Evolutionary conservation across 2,888 invertebrate genomes (phyloP).

Genomic region (Drosophila neutralis): DNA sequence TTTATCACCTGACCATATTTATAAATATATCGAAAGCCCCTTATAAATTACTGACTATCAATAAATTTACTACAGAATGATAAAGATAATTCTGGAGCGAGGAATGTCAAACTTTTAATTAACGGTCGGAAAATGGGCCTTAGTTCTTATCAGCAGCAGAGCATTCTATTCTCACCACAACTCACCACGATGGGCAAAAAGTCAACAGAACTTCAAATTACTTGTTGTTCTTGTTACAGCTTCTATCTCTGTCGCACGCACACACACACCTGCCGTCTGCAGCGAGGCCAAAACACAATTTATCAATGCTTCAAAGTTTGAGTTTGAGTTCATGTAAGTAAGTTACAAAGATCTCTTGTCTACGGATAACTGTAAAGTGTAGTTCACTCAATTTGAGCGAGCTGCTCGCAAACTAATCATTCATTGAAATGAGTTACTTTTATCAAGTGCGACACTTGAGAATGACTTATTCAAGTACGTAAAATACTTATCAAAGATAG

Average conservation of each 20-base stretch:
- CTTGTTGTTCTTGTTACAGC: not conserved
- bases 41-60: not conserved
- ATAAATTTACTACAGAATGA: not conserved
- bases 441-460: slow-evolving; percentile 2
- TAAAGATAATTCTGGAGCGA: not conserved
- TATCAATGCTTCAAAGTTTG: slow-evolving; percentile 16
- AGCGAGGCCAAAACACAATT: slow-evolving; percentile 6
- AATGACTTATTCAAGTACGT: slow-evolving; percentile 5
- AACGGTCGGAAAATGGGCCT: slow-evolving; percentile 1
- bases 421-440: not conserved
- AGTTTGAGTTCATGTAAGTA: slow-evolving; percentile 2
- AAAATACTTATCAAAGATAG: not conserved
- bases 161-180: not conserved
- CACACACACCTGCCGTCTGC: slow-evolving; percentile 9
- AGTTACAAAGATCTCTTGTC: slow-evolving; percentile 15
- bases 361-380: slow-evolving; percentile 1
- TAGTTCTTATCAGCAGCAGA: slow-evolving; percentile 14
- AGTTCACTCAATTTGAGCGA: not conserved
- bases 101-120: not conserved
- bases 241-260: not conserved
- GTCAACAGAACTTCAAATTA: slow-evolving; percentile 11
- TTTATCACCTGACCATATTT: slow-evolving; percentile 1
- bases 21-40: not conserved
- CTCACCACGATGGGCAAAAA: slow-evolving; percentile 13
- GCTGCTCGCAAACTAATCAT: not conserved